A percentile compares a stretch with the other conserved stretches of the same genome.
Conservation (phyloP, 1,140 invertebrate species). For the Heliothis virescens region DNA sequence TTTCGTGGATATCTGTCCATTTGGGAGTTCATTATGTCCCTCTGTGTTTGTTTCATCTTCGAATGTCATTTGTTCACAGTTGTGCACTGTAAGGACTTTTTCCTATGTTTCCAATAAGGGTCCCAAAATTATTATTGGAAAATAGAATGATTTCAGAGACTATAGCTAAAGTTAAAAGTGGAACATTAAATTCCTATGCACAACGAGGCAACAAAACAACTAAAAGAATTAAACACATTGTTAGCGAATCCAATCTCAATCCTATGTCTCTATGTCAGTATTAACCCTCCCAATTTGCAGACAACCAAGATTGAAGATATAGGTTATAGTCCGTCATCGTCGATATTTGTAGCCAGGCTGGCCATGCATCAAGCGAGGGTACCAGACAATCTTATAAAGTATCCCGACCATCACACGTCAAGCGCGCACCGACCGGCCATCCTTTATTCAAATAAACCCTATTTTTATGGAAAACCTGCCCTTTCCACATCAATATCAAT, state of each 20-base stretch:
- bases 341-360: slow-evolving; percentile 41
- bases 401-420: slow-evolving; percentile 71
- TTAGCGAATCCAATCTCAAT: neutral
- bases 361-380: slow-evolving; percentile 68
- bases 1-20: slow-evolving; percentile 72
- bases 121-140: too few relatives aligned
- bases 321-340: slow-evolving; percentile 53
- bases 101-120: too few relatives aligned
- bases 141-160: too few relatives aligned
- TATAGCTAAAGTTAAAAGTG: too few relatives aligned
- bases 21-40: slow-evolving; percentile 69
- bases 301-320: slow-evolving; percentile 28
- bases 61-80: neutral
- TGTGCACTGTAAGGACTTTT: neutral
- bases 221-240: neutral
- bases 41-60: slow-evolving; percentile 40
- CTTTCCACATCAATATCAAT: slow-evolving; percentile 86
- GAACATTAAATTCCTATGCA: too few relatives aligned
- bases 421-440: slow-evolving; percentile 75
- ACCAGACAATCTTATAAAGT: slow-evolving; percentile 80
- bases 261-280: neutral
- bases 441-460: slow-evolving; percentile 86
- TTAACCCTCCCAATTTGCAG: slow-evolving; percentile 9
- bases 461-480: slow-evolving; percentile 86
- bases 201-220: neutral